These are phyloP conservation scores for Littorina saxatilis DNA, from an alignment of 1,140 invertebrate species.

Conservation along the genomic window DNA sequence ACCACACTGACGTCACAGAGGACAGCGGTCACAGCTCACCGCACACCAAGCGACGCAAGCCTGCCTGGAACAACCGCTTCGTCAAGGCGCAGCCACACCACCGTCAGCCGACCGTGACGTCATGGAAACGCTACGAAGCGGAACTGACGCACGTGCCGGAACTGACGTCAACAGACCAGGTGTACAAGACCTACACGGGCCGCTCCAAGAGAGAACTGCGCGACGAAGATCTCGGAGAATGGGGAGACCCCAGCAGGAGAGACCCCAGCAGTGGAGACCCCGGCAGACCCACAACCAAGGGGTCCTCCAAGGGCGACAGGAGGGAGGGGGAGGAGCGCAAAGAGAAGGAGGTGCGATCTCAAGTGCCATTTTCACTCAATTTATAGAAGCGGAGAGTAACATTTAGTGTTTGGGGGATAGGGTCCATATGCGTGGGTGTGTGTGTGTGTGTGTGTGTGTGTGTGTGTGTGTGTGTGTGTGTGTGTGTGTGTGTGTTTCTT, in stretches of 20 bases:
- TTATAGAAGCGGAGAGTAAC: too few species aligned
- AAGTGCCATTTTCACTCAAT: too few species aligned
- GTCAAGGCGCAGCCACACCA: not conserved
- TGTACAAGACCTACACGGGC: conserved; percentile 36
- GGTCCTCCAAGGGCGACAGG: too few species aligned
- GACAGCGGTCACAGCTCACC: not conserved
- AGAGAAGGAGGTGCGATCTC: not conserved
- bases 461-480: too few species aligned
- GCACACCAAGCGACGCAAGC: not conserved
- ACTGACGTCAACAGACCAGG: conserved; percentile 20
- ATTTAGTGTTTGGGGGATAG: too few species aligned
- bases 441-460: too few species aligned
- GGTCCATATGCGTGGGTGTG: too few species aligned
- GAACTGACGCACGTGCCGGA: conserved; percentile 35
- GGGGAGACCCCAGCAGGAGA: not conserved
- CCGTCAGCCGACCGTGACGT: not conserved
- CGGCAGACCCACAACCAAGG: too few species aligned
- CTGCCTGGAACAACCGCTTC: conserved; percentile 8
- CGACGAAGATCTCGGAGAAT: not conserved
- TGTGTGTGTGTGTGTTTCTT: too few species aligned
- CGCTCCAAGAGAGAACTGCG: conserved; percentile 6
- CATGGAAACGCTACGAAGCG: conserved; percentile 21
- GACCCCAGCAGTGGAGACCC: not conserved
- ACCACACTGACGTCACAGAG: not conserved
- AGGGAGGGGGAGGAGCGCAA: too few species aligned